Percentiles rank a stretch among this genome's conserved stretches.
These are phyloP conservation scores for Scomber japonicus DNA, from an alignment of 2,113 vertebrate species.

Conservation along the genomic window DNA sequence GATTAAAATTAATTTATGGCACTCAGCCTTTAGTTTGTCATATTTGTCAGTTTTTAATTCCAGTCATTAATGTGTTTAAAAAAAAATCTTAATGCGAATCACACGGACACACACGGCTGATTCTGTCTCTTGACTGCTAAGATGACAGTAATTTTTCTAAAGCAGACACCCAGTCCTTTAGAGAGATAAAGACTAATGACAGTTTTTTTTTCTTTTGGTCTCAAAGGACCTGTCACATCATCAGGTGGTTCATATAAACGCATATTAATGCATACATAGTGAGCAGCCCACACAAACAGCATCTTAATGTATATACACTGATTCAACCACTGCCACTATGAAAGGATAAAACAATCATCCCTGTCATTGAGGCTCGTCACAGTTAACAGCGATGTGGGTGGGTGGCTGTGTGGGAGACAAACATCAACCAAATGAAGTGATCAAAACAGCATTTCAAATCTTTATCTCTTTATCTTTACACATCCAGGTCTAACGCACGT, in stretches of 20 bases:
- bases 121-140: too few relatives aligned
- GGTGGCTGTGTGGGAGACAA: slow-evolving; percentile 32
- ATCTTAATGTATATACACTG: not conserved
- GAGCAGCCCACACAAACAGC: slow-evolving; percentile 27
- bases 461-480: slow-evolving; percentile 49
- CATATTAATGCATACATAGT: not conserved
- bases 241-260: slow-evolving; percentile 16
- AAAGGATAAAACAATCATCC: slow-evolving; percentile 14
- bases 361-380: slow-evolving; percentile 18
- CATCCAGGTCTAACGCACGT: slow-evolving; percentile 30
- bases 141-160: not conserved
- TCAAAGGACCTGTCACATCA: slow-evolving; percentile 5
- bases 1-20: too few relatives aligned
- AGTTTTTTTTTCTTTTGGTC: slow-evolving; percentile 15
- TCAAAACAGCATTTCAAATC: slow-evolving; percentile 51
- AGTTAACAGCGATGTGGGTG: slow-evolving; percentile 11
- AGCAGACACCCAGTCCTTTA: not conserved
- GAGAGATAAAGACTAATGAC: not conserved
- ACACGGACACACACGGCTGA: too few relatives aligned
- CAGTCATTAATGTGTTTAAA: too few relatives aligned
- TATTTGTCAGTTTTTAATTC: too few relatives aligned
- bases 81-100: too few relatives aligned
- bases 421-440: slow-evolving; percentile 50
- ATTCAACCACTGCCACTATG: slow-evolving; percentile 14
- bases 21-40: too few relatives aligned